A percentile compares a stretch with the other conserved stretches of the same genome.
Evolutionary conservation across 2,888 invertebrate species (phyloP).

Genomic region (Tipula unca): DNA sequence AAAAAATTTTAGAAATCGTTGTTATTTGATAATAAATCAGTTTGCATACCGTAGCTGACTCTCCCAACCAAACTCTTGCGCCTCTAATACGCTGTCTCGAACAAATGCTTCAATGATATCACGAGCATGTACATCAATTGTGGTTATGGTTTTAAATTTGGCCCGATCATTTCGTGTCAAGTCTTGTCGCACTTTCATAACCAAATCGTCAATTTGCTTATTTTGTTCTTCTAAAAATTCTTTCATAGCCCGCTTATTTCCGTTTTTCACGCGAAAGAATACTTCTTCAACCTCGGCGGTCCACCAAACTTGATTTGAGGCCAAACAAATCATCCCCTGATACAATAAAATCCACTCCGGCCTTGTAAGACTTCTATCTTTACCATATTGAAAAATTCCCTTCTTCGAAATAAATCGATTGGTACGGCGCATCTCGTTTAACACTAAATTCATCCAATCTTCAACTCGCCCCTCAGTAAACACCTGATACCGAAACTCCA

Average conservation of each 20-base stretch:
- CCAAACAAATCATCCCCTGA: conserved; percentile 79
- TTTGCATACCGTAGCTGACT: conserved; percentile 60
- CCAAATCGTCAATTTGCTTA: conserved; percentile 73
- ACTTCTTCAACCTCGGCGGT: conserved; percentile 91
- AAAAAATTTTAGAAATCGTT: background rate
- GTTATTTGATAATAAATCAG: background rate
- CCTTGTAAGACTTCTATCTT: conserved; percentile 54
- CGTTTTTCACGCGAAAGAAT: conserved; percentile 53
- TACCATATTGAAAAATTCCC: conserved; percentile 79
- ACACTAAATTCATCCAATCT: conserved; percentile 84
- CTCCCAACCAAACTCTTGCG: conserved; percentile 88
- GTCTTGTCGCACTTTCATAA: conserved; percentile 60
- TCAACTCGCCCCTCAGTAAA: conserved; percentile 75
- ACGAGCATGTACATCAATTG: conserved; percentile 85
- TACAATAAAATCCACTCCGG: conserved; percentile 84
- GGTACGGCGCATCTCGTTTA: conserved; percentile 74
- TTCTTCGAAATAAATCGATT: conserved; percentile 81
- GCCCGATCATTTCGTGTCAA: conserved; percentile 70
- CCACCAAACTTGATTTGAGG: conserved; percentile 91
- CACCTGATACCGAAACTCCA: conserved; percentile 69
- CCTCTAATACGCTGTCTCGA: conserved; percentile 70
- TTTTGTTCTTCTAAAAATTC: conserved; percentile 71
- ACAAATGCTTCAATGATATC: conserved; percentile 82
- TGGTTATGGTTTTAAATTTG: conserved; percentile 82
- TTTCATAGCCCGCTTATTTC: conserved; percentile 83